These are phyloP conservation scores for Adelognathus sp. DNA, from an alignment of 2,888 invertebrate species.

Conservation along the genomic window DNA sequence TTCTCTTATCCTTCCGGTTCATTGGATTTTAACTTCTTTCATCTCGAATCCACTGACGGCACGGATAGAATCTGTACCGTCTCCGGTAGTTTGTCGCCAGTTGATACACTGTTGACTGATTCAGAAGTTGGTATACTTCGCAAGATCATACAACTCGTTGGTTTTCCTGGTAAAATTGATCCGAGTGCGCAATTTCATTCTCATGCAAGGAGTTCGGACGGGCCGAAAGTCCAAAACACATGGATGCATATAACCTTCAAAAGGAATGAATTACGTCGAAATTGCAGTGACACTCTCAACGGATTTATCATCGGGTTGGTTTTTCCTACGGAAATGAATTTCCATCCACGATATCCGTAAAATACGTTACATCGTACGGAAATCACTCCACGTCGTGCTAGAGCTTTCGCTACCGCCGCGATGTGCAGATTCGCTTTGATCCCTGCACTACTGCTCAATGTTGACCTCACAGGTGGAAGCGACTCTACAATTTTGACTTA, in stretches of 20 bases:
- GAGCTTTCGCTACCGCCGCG: background rate
- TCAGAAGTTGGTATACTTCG: no score
- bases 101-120: no score
- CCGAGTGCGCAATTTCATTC: background rate
- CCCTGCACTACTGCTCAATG: background rate
- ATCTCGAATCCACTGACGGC: background rate
- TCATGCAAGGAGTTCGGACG: background rate
- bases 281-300: background rate
- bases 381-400: background rate
- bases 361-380: background rate
- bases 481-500: conserved; percentile 4
- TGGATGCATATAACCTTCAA: background rate
- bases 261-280: background rate
- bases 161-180: background rate
- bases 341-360: background rate
- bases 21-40: background rate
- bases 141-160: background rate
- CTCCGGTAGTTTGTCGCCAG: no score
- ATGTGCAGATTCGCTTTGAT: conserved; percentile 13
- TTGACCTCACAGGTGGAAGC: background rate
- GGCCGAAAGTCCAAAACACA: background rate
- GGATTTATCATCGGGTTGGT: background rate
- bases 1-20: background rate
- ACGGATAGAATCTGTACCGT: no score
- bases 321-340: background rate